A percentile compares a stretch with the other conserved stretches of the same genome.
phyloP scores from a whole-genome alignment of 2,888 invertebrate genomes.

The Diachrysia chrysitis region DNA sequence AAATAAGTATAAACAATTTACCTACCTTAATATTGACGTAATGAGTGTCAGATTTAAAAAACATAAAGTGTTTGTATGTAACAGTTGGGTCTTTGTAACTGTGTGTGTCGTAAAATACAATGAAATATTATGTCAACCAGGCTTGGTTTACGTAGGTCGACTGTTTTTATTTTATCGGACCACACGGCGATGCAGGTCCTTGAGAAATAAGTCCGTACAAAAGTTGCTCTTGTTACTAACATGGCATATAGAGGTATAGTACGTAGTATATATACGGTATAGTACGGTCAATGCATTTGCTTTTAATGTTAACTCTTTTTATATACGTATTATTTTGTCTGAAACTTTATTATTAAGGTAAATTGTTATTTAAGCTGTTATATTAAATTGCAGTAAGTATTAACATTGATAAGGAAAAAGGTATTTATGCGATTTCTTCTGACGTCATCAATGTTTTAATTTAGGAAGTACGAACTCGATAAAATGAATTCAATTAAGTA shows the following conservation, averaged over 20 bases:
- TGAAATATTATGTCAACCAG: constrained; percentile 55
- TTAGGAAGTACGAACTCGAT: background rate
- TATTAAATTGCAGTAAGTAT: background rate
- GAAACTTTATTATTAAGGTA: background rate
- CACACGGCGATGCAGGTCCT: constrained; percentile 52
- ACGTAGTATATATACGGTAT: constrained; percentile 21
- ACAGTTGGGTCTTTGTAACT: constrained; percentile 39
- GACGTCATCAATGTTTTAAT: background rate
- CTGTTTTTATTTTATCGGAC: constrained; percentile 55
- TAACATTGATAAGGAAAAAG: background rate
- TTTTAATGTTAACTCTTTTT: background rate
- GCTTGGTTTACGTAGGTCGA: constrained; percentile 52
- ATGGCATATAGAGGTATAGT: constrained; percentile 31
- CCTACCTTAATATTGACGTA: constrained; percentile 45
- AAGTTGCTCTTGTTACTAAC: constrained; percentile 50
- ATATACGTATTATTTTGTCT: background rate
- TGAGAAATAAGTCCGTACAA: constrained; percentile 43
- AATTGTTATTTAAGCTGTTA: background rate
- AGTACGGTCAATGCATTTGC: background rate
- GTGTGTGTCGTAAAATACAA: constrained; percentile 44
- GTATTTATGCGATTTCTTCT: too few relatives aligned
- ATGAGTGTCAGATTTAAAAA: constrained; percentile 39
- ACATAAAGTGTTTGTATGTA: constrained; percentile 39
- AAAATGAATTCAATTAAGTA: too few relatives aligned
- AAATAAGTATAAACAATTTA: constrained; percentile 40